Conservation (phyloP, 2,113 vertebrate species). For the Apeltes quadracus region DNA sequence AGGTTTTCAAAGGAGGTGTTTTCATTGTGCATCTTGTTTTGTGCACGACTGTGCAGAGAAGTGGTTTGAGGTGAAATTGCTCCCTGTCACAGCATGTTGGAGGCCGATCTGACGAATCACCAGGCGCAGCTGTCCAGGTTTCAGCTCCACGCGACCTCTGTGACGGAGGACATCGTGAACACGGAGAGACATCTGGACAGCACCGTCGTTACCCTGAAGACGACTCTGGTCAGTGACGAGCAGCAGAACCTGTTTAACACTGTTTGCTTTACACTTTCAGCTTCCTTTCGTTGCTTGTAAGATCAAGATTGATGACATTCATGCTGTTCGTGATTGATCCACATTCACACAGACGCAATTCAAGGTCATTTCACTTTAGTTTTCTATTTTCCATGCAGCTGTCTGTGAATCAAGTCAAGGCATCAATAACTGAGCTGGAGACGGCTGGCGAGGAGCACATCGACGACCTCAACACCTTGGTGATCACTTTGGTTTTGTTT, state of each 20-base stretch:
- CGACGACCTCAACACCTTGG: constrained; percentile 54
- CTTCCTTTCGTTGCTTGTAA: background rate
- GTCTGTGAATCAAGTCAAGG: constrained; percentile 48
- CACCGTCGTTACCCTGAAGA: constrained; percentile 48
- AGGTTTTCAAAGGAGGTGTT: too few relatives aligned
- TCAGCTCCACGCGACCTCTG: constrained; percentile 43
- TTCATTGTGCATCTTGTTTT: background rate
- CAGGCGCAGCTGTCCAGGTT: constrained; percentile 62
- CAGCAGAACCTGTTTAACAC: background rate
- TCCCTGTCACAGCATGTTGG: constrained; percentile 50
- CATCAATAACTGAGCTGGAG: constrained; percentile 54
- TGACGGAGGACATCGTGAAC: constrained; percentile 26
- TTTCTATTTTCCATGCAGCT: constrained; percentile 19
- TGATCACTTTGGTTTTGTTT: constrained; percentile 22
- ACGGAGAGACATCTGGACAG: constrained; percentile 53
- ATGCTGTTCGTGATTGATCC: background rate
- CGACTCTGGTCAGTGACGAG: constrained; percentile 42
- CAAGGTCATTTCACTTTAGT: background rate
- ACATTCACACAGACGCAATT: background rate
- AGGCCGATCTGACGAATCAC: constrained; percentile 59
- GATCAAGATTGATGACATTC: background rate
- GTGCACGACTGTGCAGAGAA: background rate
- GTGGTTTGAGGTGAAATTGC: background rate
- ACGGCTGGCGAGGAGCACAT: constrained; percentile 41
- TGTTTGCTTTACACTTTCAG: background rate